phyloP scores from a whole-genome alignment of 2,888 invertebrate genomes.

The Noctua fimbriata region DNA sequence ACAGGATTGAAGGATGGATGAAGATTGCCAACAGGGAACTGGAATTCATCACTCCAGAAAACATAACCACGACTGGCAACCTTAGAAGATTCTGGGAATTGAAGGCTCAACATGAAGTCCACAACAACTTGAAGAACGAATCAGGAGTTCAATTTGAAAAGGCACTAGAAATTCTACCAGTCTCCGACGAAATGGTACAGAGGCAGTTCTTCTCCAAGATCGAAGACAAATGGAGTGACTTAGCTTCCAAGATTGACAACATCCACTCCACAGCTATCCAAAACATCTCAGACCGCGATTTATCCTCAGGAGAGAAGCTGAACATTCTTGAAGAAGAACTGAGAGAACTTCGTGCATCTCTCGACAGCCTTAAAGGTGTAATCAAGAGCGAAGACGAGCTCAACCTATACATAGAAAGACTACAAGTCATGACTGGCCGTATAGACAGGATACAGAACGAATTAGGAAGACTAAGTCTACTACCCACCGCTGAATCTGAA shows the following conservation, averaged over 20 bases:
- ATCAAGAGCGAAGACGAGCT: constrained; percentile 96
- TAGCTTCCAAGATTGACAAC: constrained; percentile 91
- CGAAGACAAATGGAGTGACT: constrained; percentile 93
- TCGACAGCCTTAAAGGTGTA: constrained; percentile 94
- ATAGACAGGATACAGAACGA: constrained; percentile 95
- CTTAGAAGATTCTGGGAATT: constrained; percentile 97
- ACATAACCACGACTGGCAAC: constrained; percentile 92
- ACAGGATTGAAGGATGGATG: constrained; percentile 94
- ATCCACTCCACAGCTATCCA: constrained; percentile 93
- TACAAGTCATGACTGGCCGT: constrained; percentile 94
- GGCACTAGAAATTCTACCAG: constrained; percentile 94
- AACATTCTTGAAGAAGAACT: constrained; percentile 94
- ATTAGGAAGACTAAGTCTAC: constrained; percentile 93
- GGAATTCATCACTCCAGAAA: constrained; percentile 91
- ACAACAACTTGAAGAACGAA: constrained; percentile 94
- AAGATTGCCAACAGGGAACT: constrained; percentile 93
- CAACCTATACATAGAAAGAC: constrained; percentile 94
- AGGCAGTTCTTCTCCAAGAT: constrained; percentile 94
- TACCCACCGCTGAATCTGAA: constrained; percentile 94
- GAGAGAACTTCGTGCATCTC: constrained; percentile 92
- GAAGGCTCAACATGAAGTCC: constrained; percentile 96
- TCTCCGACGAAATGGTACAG: constrained; percentile 96
- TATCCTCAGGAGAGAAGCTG: constrained; percentile 94
- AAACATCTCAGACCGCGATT: constrained; percentile 93
- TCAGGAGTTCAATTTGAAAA: constrained; percentile 94